Percentiles rank a stretch among this genome's conserved stretches.
These are phyloP conservation scores for Atta colombica DNA, from an alignment of 1,140 invertebrate species.

Conservation along the genomic window DNA sequence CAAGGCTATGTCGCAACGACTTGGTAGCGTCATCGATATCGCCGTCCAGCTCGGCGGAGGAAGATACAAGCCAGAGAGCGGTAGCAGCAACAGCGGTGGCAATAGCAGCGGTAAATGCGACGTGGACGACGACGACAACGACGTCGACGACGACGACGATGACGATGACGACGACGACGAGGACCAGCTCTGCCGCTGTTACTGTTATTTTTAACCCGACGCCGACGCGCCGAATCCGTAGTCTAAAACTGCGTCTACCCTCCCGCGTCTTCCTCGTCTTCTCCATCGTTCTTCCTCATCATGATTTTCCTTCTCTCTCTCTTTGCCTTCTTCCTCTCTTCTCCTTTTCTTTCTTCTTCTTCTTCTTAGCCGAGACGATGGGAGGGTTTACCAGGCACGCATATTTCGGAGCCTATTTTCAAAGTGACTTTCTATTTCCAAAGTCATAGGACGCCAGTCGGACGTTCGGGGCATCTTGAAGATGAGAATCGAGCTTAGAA, in stretches of 20 bases:
- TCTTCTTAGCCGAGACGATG: slow-evolving; percentile 63
- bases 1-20: slow-evolving; percentile 49
- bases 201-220: slow-evolving; percentile 87
- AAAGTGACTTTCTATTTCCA: slow-evolving; percentile 82
- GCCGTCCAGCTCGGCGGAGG: slow-evolving; percentile 37
- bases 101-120: slow-evolving; percentile 47
- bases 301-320: slow-evolving; percentile 43
- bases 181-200: slow-evolving; percentile 76
- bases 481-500: slow-evolving; percentile 23
- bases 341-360: neutral
- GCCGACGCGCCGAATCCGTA: slow-evolving; percentile 84
- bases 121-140: slow-evolving; percentile 57
- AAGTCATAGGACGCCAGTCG: slow-evolving; percentile 66
- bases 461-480: slow-evolving; percentile 30
- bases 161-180: slow-evolving; percentile 23
- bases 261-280: neutral
- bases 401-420: slow-evolving; percentile 82
- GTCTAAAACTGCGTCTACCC: slow-evolving; percentile 83
- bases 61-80: slow-evolving; percentile 52
- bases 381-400: slow-evolving; percentile 72
- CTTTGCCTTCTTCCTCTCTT: slow-evolving; percentile 18
- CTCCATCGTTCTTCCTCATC: slow-evolving; percentile 12
- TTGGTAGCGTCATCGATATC: slow-evolving; percentile 58
- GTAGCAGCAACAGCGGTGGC: slow-evolving; percentile 1
- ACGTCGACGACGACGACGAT: slow-evolving; percentile 56